phyloP scores from a whole-genome alignment of 2,888 invertebrate genomes.

The Girardia tigrina region DNA sequence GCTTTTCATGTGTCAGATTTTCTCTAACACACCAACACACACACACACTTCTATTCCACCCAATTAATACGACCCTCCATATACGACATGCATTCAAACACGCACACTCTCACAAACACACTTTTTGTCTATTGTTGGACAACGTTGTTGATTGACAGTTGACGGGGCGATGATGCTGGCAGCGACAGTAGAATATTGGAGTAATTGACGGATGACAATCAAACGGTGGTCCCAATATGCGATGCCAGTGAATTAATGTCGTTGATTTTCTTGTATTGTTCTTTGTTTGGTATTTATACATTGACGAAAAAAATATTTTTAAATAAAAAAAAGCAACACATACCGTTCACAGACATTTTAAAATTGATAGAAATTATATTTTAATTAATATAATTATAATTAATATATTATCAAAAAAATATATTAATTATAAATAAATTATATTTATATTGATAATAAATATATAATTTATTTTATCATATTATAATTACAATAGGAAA shows the following conservation, averaged over 20 bases:
- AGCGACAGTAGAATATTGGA: not conserved
- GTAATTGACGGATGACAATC: constrained; percentile 10
- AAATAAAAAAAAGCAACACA: too few relatives aligned
- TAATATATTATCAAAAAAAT: too few relatives aligned
- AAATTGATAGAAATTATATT: too few relatives aligned
- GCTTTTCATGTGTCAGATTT: not conserved
- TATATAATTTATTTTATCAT: too few relatives aligned
- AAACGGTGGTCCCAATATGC: constrained; percentile 1
- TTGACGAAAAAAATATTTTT: not conserved
- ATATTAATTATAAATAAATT: too few relatives aligned
- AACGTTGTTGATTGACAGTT: not conserved
- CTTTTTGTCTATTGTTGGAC: constrained; percentile 14
- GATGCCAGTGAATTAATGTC: constrained; percentile 3
- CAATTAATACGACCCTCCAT: not conserved
- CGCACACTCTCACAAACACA: not conserved
- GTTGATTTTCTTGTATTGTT: constrained; percentile 17
- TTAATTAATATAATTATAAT: too few relatives aligned
- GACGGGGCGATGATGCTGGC: not conserved
- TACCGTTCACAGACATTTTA: too few relatives aligned
- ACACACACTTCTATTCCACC: not conserved
- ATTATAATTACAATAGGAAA: too few relatives aligned
- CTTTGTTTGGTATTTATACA: constrained; percentile 10
- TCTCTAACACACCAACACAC: too few relatives aligned
- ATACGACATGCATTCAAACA: not conserved
- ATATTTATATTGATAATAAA: too few relatives aligned